Evolutionary conservation across 2,888 invertebrate genomes (phyloP).

Genomic region (Cabera pusaria): DNA sequence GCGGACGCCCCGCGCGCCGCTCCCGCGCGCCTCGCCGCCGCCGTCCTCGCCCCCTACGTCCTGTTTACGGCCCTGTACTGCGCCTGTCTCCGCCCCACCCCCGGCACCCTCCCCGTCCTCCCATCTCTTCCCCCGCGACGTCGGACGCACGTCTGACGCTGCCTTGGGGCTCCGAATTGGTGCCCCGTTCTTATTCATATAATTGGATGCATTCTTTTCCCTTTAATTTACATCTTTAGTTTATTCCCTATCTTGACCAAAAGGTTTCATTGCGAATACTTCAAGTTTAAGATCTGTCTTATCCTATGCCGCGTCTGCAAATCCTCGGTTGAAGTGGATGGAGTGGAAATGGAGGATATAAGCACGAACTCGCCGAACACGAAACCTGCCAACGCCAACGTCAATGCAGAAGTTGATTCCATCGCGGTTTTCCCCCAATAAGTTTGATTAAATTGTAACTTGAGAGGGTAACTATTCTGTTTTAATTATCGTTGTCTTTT

Average conservation of each 20-base stretch:
- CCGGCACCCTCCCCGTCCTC: constrained; percentile 18
- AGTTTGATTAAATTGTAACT: too few species aligned
- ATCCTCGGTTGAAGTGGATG: not conserved
- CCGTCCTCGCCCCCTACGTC: constrained; percentile 66
- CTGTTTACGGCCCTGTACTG: constrained; percentile 60
- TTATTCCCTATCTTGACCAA: too few species aligned
- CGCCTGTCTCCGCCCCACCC: constrained; percentile 47
- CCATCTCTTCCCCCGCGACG: too few species aligned
- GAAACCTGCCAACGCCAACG: too few species aligned
- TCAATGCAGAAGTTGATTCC: not conserved
- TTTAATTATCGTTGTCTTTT: too few species aligned
- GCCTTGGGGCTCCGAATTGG: not conserved
- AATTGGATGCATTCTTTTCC: too few species aligned
- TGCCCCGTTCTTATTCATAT: too few species aligned
- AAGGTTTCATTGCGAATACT: too few species aligned
- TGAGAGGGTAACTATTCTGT: too few species aligned
- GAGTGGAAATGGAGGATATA: constrained; percentile 2
- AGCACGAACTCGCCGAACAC: not conserved
- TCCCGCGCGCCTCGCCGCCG: constrained; percentile 58
- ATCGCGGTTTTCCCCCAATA: constrained; percentile 1
- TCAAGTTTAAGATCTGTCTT: too few species aligned
- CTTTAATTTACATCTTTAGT: too few species aligned
- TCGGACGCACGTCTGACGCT: constrained; percentile 5
- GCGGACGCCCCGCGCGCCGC: constrained; percentile 58
- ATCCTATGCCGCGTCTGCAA: not conserved